Evolutionary conservation across 2,888 invertebrate species (phyloP), one percentile per base, ranked within the genome.

Genomic region (Heliconius erato): DNA sequence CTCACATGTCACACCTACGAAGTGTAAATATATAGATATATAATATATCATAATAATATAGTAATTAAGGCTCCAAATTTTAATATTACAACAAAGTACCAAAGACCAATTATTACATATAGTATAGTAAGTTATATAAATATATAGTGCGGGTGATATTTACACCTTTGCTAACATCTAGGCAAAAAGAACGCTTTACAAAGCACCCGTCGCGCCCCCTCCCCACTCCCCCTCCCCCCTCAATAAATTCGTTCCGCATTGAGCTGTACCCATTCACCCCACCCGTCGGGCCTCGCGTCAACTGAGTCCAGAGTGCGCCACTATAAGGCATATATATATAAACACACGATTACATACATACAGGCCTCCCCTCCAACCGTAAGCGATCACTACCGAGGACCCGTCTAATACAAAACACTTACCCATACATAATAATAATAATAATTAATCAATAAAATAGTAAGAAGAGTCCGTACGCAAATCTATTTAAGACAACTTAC

Each of bases 401-500:
- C 78, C 67, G 44, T 79, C 88, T 88, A 87, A 89, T 91, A 91
- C 88, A 91, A 91, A 91, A 91, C 84, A 85, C 90, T 91, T 91
- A 91, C 82, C 74, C 83, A 87, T 91, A 91, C 6, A 23, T 54
- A 54, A 54, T 54, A 54, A 54, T 23, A 54, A 40, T 23, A 54
- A 40, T 54, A 63, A 54, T 23, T 87, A 89, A 89, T 89, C 89
- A 89, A 91, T 93, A 92, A 92, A 91, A 91, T 91, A 93, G 89
- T 88, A 87, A 83, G 87, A 88, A 89, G 88, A 87, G 89, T 54
- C 89, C 88, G 88, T 89, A 91, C 90, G 90, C 89, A 88, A 88
- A 89, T 88, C 88, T 91, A 91, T 88, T 87, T 86, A 87, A 90
- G 87, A 91, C 89, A 91, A 91, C 92, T 92, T 93, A 93, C 92